Conservation (phyloP, 2,888 invertebrate species). For the Thera britannica region DNA sequence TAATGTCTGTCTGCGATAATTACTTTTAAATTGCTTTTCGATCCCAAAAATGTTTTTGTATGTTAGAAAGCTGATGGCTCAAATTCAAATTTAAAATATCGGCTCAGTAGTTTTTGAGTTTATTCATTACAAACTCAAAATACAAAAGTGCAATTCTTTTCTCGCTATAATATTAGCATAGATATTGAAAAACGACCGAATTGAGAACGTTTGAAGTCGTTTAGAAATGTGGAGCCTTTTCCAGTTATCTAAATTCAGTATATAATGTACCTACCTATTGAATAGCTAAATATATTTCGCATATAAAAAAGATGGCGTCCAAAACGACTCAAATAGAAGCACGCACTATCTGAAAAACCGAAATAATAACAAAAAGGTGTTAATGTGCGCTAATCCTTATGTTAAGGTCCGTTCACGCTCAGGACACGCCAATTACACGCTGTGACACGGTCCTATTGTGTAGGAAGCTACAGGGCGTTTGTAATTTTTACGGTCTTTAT, state of each 20-base stretch:
- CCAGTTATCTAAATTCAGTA: too few relatives aligned
- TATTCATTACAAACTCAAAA: too few relatives aligned
- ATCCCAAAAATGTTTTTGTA: background rate
- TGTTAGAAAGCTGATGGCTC: background rate
- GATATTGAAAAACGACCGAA: too few relatives aligned
- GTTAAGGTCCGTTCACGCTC: slow-evolving; percentile 41
- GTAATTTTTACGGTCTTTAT: too few relatives aligned
- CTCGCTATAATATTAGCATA: too few relatives aligned
- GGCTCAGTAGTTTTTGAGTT: too few relatives aligned
- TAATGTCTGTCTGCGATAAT: slow-evolving; percentile 14
- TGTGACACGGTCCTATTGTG: slow-evolving; percentile 38
- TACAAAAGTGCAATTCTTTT: too few relatives aligned
- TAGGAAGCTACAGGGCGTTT: slow-evolving; percentile 31
- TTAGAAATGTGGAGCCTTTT: too few relatives aligned
- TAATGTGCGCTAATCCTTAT: slow-evolving; percentile 42
- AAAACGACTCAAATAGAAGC: background rate
- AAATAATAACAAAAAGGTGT: slow-evolving; percentile 40
- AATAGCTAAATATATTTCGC: background rate
- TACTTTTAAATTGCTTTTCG: slow-evolving; percentile 2
- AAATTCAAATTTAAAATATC: too few relatives aligned
- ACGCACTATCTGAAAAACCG: slow-evolving; percentile 23
- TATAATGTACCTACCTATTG: too few relatives aligned
- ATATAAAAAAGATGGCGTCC: background rate
- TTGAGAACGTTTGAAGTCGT: too few relatives aligned
- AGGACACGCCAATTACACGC: slow-evolving; percentile 43